phyloP scores from a whole-genome alignment of 2,113 vertebrate species.

The Toxostoma redivivum region DNA sequence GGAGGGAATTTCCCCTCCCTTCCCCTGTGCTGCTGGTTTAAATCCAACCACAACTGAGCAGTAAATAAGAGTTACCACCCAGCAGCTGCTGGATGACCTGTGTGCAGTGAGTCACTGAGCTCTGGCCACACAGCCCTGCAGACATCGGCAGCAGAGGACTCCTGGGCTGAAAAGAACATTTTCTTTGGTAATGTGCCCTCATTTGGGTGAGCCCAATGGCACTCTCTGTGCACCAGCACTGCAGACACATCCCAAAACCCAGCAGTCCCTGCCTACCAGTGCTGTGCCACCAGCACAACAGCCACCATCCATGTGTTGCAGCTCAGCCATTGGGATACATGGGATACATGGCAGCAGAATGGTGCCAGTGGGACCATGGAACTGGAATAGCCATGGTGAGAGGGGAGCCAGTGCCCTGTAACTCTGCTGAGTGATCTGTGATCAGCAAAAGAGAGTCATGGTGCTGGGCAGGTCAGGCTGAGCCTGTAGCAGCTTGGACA shows the following conservation, averaged over 20 bases:
- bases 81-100: neutral
- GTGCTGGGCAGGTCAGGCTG: neutral
- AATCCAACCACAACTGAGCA: conserved; percentile 28
- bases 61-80: conserved; percentile 6
- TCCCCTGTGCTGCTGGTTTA: neutral
- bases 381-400: neutral
- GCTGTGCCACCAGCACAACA: neutral
- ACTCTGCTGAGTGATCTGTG: neutral
- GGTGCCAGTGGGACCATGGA: neutral
- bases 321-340: rapidly evolving
- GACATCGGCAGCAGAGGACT: neutral
- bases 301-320: neutral
- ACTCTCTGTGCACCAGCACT: neutral
- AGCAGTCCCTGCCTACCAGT: neutral
- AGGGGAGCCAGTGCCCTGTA: neutral
- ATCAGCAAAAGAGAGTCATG: rapidly evolving
- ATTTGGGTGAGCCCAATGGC: neutral
- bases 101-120: neutral
- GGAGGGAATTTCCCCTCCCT: conserved; percentile 45
- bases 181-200: neutral
- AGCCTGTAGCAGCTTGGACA: neutral
- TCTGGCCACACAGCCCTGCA: neutral
- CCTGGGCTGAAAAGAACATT: neutral
- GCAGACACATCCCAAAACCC: neutral
- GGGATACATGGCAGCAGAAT: neutral